phyloP scores from a whole-genome alignment of 2,797 vertebrate species.

The Myiotriccus ornatus region DNA sequence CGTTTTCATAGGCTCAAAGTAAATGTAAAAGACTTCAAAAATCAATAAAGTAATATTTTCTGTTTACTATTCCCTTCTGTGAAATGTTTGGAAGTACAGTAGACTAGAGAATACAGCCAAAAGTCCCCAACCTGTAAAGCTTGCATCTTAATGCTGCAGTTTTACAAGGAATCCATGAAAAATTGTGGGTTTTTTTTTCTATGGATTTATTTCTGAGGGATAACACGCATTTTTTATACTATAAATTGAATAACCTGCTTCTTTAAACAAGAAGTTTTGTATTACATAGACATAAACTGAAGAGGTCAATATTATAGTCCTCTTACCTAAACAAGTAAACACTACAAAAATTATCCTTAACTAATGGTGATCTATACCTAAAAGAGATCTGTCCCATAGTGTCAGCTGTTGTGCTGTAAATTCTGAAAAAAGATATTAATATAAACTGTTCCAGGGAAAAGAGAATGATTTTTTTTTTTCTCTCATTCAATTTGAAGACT shows the following conservation, averaged over 20 bases:
- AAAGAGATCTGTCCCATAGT: not conserved
- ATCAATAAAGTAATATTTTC: not conserved
- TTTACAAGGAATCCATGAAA: not conserved
- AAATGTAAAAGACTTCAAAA: not conserved
- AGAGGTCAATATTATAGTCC: not conserved
- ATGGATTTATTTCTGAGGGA: not conserved
- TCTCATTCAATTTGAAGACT: not conserved
- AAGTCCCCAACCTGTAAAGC: not conserved
- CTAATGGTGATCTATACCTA: not conserved
- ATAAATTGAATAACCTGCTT: not conserved
- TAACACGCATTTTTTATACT: not conserved
- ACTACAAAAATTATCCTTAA: not conserved
- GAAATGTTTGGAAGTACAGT: not conserved
- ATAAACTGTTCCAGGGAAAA: not conserved
- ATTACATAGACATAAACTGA: not conserved
- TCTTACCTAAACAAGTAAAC: not conserved
- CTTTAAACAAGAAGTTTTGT: not conserved
- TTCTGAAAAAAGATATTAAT: not conserved
- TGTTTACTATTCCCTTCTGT: not conserved
- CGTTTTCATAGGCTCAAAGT: not conserved
- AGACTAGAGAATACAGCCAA: not conserved
- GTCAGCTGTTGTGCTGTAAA: not conserved
- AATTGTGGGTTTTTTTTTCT: not conserved
- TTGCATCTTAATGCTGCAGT: not conserved
- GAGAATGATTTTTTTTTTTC: not conserved